Evolutionary conservation across 2,888 invertebrate genomes (phyloP).

Genomic region (Netelia fuscicornis): DNA sequence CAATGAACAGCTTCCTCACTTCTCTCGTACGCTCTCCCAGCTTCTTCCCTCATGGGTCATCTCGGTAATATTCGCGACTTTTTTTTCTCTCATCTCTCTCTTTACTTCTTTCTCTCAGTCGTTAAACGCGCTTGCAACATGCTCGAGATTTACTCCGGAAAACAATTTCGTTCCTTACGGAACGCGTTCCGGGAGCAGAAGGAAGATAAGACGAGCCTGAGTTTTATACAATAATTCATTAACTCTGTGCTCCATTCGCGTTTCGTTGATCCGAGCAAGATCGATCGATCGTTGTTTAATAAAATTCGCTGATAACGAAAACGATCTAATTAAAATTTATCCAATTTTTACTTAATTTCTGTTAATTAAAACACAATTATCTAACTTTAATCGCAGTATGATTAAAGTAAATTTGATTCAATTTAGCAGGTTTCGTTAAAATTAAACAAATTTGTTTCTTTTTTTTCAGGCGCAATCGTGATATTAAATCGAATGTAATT

Average conservation of each 20-base stretch:
- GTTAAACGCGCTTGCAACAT: conserved; percentile 47
- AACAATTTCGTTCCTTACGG: conserved; percentile 46
- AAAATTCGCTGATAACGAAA: too few species aligned
- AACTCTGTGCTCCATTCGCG: not conserved
- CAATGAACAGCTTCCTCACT: conserved; percentile 69
- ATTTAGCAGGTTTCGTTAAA: not conserved
- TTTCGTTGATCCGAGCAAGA: not conserved
- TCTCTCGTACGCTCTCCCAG: conserved; percentile 12
- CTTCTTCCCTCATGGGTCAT: conserved; percentile 1
- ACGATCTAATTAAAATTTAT: too few species aligned
- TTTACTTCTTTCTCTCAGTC: conserved; percentile 30
- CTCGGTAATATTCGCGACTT: conserved; percentile 12
- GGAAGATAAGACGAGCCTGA: not conserved
- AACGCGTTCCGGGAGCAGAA: not conserved
- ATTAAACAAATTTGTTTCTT: not conserved
- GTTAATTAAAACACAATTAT: not conserved
- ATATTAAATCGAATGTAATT: conserved; percentile 10
- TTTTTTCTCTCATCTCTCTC: conserved; percentile 24
- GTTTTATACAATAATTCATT: conserved; percentile 6
- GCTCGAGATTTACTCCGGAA: conserved; percentile 61
- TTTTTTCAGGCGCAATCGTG: not conserved
- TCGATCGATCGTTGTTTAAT: too few species aligned
- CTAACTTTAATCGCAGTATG: not conserved
- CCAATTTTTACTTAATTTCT: too few species aligned
- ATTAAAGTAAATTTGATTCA: not conserved